phyloP scores from a whole-genome alignment of 1,140 invertebrate genomes.

The Ips nitidus region DNA sequence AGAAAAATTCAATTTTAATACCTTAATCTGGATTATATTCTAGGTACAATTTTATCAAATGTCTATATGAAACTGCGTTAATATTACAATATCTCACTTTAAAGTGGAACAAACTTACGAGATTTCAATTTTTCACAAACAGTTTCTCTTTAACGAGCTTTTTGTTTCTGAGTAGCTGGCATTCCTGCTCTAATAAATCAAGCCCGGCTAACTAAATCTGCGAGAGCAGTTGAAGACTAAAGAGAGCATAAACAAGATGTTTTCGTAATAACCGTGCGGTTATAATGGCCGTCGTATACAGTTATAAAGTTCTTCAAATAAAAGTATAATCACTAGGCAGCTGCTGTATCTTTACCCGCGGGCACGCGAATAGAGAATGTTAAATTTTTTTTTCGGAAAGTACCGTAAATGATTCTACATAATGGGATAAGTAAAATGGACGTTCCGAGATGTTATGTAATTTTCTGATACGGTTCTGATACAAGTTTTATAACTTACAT shows the following conservation, averaged over 20 bases:
- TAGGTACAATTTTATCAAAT: too few species aligned
- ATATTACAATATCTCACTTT: too few species aligned
- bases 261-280: conserved; percentile 1
- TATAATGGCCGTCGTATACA: conserved; percentile 1
- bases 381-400: background rate
- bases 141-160: too few species aligned
- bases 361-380: background rate
- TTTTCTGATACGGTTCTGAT: background rate
- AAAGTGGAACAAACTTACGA: too few species aligned
- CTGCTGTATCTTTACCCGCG: background rate
- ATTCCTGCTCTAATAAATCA: too few species aligned
- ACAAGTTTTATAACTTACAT: too few species aligned
- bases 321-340: background rate
- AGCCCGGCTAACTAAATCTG: background rate
- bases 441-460: background rate
- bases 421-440: background rate
- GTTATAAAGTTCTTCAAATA: background rate
- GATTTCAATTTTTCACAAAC: too few species aligned
- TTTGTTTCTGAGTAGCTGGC: too few species aligned
- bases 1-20: too few species aligned
- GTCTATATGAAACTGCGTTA: too few species aligned
- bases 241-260: conserved; percentile 2
- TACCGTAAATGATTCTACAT: background rate
- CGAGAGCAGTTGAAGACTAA: background rate
- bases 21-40: too few species aligned